Evolutionary conservation across 2,113 vertebrate species (phyloP).

Genomic region (Sinosuthora webbiana): DNA sequence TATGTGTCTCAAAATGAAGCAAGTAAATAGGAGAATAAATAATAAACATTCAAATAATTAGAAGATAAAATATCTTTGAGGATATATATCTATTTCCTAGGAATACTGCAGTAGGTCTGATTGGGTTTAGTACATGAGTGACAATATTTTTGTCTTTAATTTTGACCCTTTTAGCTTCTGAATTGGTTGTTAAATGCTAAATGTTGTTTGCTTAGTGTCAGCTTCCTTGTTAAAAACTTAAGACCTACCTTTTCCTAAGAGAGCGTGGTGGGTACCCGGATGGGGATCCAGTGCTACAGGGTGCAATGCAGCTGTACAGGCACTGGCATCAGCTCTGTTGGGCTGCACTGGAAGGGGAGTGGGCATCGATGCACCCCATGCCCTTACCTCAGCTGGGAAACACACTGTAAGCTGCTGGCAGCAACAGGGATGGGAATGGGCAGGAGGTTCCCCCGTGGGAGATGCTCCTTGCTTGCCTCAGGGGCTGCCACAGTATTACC

Average conservation of each 20-base stretch:
- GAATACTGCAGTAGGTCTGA: not conserved
- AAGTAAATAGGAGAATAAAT: not conserved
- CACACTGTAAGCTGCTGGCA: not conserved
- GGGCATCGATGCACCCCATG: rapidly evolving
- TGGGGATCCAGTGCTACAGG: not conserved
- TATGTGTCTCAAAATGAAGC: not conserved
- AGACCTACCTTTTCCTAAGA: not conserved
- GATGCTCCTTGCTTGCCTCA: rapidly evolving
- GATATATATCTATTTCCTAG: rapidly evolving
- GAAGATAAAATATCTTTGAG: not conserved
- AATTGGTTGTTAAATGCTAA: not conserved
- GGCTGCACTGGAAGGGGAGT: not conserved
- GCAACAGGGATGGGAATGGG: rapidly evolving
- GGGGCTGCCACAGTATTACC: too few relatives aligned
- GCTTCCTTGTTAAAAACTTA: not conserved
- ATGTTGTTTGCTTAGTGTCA: not conserved
- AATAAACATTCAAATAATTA: not conserved
- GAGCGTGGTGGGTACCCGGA: too few relatives aligned
- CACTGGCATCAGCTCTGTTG: not conserved
- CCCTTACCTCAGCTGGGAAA: not conserved
- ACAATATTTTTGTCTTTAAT: not conserved
- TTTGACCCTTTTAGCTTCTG: not conserved
- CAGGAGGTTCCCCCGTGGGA: rapidly evolving
- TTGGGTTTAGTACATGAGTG: rapidly evolving
- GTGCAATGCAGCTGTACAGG: not conserved